Percentiles rank a stretch among this genome's conserved stretches.
Evolutionary conservation across 2,113 vertebrate genomes (phyloP).

Genomic region (Bos javanicus): DNA sequence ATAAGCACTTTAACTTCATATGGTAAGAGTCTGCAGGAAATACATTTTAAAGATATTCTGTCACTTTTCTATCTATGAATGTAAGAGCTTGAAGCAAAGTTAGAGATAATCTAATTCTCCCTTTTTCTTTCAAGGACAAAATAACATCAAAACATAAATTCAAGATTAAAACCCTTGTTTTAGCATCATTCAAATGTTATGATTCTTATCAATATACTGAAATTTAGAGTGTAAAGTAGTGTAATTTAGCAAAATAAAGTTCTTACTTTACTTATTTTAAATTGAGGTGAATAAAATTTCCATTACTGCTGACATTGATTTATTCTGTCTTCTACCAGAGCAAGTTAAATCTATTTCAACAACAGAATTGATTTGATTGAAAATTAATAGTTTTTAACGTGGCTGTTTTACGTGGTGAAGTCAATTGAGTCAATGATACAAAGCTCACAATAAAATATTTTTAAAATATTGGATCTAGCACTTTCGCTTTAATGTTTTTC

Average conservation of each 20-base stretch:
- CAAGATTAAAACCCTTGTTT: not conserved
- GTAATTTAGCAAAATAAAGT: not conserved
- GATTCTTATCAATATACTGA: not conserved
- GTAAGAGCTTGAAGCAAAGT: not conserved
- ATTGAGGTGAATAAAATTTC: not conserved
- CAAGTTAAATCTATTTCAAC: not conserved
- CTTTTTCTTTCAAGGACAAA: not conserved
- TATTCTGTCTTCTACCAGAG: not conserved
- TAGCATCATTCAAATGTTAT: not conserved
- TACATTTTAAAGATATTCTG: not conserved
- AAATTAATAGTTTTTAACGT: not conserved
- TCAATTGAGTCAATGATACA: not conserved
- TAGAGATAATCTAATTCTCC: not conserved
- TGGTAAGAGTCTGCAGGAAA: not conserved
- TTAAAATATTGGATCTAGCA: not conserved
- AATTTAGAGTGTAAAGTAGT: not conserved
- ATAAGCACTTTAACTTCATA: not conserved
- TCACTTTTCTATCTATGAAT: not conserved
- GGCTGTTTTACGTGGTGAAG: not conserved
- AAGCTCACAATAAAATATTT: not conserved
- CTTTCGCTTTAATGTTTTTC: not conserved
- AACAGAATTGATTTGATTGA: not conserved
- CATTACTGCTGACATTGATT: not conserved
- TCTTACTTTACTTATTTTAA: constrained; percentile 19
- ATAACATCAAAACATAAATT: not conserved